Percentiles rank a stretch among this genome's conserved stretches.
Conservation (phyloP, 2,113 vertebrate genomes). For the Limnothrissa miodon region DNA sequence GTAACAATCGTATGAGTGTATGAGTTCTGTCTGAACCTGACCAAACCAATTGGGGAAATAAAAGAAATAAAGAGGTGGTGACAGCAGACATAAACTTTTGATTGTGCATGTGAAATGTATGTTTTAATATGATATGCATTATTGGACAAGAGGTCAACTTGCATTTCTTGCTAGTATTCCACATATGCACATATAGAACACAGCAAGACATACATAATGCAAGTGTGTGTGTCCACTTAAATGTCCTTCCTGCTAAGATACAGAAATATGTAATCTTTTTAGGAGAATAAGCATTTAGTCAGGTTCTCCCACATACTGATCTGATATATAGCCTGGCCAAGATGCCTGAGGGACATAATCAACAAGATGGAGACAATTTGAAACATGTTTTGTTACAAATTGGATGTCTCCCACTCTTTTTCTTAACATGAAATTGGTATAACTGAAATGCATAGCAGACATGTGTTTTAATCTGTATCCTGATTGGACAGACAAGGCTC, state of each 20-base stretch:
- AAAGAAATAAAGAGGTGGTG: background rate
- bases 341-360: too few species aligned
- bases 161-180: background rate
- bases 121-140: background rate
- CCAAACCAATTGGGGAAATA: background rate
- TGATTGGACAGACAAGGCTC: too few species aligned
- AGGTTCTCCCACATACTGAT: too few species aligned
- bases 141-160: background rate
- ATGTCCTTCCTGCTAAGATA: background rate
- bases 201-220: background rate
- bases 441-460: too few species aligned
- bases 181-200: background rate
- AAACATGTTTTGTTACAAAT: too few species aligned
- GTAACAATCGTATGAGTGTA: background rate
- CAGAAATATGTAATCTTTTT: too few species aligned
- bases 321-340: too few species aligned
- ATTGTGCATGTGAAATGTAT: background rate
- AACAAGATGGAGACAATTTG: too few species aligned
- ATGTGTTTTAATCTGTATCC: too few species aligned
- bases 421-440: too few species aligned
- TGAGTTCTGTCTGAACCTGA: background rate
- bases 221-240: background rate
- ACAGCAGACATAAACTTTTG: background rate
- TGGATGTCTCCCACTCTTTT: too few species aligned
- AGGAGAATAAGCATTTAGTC: too few species aligned